Base-by-base conservation (phyloP, 2,113 vertebrate genomes). In the Bubo bubo region DNA sequence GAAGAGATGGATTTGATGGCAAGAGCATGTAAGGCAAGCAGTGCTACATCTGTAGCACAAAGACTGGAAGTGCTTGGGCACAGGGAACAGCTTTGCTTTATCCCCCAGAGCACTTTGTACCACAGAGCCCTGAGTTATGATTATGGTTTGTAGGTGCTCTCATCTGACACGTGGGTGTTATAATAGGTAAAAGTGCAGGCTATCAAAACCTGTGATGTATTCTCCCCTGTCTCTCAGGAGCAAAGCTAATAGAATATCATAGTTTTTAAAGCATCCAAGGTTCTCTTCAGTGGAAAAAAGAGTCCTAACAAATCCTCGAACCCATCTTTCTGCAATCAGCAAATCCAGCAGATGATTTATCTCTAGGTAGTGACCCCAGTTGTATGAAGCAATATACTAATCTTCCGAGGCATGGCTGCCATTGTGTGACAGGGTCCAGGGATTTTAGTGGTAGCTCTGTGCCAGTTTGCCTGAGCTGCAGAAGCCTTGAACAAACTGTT, bases 401-500 rank as follows among this genome's bases (percentile, higher is more conserved):
- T 76, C 62, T 81, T 47, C 34, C 2, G 9, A 89, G 70, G 50
- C 58, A 43, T 4, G 53, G 75, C 49, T 49, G 49, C 84, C 1
- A 1, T 6, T 75, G 62, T 60, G 67, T 0, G 3, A 13, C 2
- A 0, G 28, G 49, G 58, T 60, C 58, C 39, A 34, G 63, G 50
- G 89, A 59, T 93, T 91, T 91, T 7, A 1, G 0, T 1, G 0
- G 45, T 28, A 95, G 74, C 74, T 86, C 50, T 55, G 50, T 79
- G 81, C 81, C 74, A 50, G 41, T 53, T 87, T 0, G 3, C 45
- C 81, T 91, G 84, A 94, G 83, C 66, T 82, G 41, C 76, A 59
- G 66, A 67, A 88, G 37, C 77, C 55, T 73, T 50, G 59, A 85
- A 85, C 88, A 95, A 92, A 82, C 71, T 93, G 50, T 93, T 96